Evolutionary conservation across 2,113 vertebrate species (phyloP).

Genomic region (Rallus limicola): DNA sequence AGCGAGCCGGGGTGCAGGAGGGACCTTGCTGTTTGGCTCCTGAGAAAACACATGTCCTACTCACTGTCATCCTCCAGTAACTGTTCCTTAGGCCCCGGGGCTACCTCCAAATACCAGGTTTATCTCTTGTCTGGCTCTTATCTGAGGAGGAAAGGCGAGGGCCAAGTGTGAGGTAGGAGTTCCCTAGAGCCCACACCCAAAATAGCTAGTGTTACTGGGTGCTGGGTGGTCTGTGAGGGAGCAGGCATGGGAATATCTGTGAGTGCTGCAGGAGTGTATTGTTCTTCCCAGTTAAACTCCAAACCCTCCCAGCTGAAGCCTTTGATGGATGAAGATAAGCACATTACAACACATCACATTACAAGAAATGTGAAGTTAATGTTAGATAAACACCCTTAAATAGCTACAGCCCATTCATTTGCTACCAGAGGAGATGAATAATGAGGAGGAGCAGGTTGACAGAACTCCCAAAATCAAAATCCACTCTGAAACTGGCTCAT

Average conservation of each 20-base stretch:
- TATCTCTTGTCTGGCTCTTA: conserved; percentile 3
- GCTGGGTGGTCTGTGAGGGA: conserved; percentile 22
- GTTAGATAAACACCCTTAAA: not conserved
- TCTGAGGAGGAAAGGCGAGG: not conserved
- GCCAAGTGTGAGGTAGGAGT: not conserved
- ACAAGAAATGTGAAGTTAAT: not conserved
- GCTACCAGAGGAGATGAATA: not conserved
- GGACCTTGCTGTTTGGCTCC: not conserved
- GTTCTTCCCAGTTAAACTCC: not conserved
- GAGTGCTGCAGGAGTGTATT: not conserved
- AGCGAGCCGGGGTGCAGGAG: not conserved
- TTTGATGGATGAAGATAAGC: not conserved
- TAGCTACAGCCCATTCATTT: not conserved
- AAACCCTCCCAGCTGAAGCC: not conserved
- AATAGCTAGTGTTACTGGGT: not conserved
- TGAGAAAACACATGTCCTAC: not conserved
- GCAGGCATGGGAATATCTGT: not conserved
- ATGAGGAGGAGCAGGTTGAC: not conserved
- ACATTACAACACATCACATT: not conserved
- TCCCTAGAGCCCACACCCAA: not conserved
- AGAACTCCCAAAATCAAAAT: rapidly evolving
- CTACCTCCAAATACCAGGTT: not conserved
- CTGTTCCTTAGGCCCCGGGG: not conserved
- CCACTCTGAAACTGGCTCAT: not conserved
- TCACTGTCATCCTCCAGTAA: not conserved